Evolutionary conservation across 2,888 invertebrate species (phyloP), one percentile per base, ranked within the genome.

Genomic region (Euzophera pinguis): DNA sequence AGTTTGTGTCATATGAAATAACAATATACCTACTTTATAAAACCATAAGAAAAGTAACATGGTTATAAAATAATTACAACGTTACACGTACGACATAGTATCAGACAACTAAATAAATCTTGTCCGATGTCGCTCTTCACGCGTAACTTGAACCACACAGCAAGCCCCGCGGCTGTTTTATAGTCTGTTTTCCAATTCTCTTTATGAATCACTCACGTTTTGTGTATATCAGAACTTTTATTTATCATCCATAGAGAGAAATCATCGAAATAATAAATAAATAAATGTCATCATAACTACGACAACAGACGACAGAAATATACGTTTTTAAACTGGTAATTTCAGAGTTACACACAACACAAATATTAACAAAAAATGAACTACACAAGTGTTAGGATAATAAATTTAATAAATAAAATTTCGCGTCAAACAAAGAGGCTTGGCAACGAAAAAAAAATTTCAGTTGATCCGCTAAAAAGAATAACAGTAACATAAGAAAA

Each of bases 141-240:
- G 59, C 56, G 32, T 62, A 10, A 53, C 61, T 66, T 65, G 51
- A 22, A 56, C 52, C 17, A 32, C 42, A n/a, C 17, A 57, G 55
- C 69, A 76, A 53, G 56, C 69, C 76, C 67, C 60, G 61, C 64
- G 73, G 74, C 64, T 67, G 69, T 69, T 71, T 71, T 71, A 69
- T 61, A 65, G 67, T 67, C 64, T 59, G 65, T 71, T 67, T 69
- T 69, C 66, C 72, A 70, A 70, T 73, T 64, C 66, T 57, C 66
- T 71, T 63, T 71, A 69, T 64, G 57, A 65, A 56, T 57, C 53
- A 38, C 50, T 53, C 56, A 56, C 52, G 56, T 54, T 65, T 65
- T 61, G 67, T 67, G 62, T 63, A 71, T 64, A 67, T 70, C 62
- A 61, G 64, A 66, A 67, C 70, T 67, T 69, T 62, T 62, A 60